phyloP scores from a whole-genome alignment of 1,140 invertebrate genomes.

The Drosophila tani region DNA sequence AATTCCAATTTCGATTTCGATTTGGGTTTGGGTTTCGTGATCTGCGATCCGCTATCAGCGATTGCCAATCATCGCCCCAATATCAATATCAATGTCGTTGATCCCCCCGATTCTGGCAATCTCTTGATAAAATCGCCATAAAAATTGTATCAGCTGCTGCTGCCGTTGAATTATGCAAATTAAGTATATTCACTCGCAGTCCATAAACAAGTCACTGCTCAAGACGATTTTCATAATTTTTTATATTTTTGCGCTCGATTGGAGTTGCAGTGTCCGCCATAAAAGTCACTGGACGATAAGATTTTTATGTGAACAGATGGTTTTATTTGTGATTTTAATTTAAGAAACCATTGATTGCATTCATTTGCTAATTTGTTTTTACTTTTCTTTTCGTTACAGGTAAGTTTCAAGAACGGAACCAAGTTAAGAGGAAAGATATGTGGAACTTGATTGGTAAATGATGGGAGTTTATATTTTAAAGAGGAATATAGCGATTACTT shows the following conservation, averaged over 20 bases:
- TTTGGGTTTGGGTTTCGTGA: background rate
- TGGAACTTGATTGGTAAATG: background rate
- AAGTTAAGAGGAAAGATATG: background rate
- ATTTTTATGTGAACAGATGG: slow-evolving; percentile 49
- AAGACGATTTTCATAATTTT: slow-evolving; percentile 6
- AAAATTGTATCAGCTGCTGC: slow-evolving; percentile 57
- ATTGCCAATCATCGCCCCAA: slow-evolving; percentile 40
- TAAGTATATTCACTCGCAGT: slow-evolving; percentile 26
- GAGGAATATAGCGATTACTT: no score
- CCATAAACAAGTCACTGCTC: slow-evolving; percentile 35
- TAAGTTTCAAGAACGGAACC: slow-evolving; percentile 37
- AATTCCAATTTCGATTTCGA: slow-evolving; percentile 37
- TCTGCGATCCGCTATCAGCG: slow-evolving; percentile 13
- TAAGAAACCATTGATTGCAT: slow-evolving; percentile 8
- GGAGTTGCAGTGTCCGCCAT: slow-evolving; percentile 35
- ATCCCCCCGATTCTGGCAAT: slow-evolving; percentile 37
- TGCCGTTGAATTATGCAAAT: slow-evolving; percentile 56
- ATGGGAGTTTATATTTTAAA: background rate
- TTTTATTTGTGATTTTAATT: slow-evolving; percentile 60
- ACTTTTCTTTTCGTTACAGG: slow-evolving; percentile 44
- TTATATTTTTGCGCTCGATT: slow-evolving; percentile 1
- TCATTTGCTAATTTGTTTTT: slow-evolving; percentile 54
- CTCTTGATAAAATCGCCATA: slow-evolving; percentile 63
- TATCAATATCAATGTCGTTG: slow-evolving; percentile 57
- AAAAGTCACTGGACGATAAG: slow-evolving; percentile 50